These are phyloP conservation scores for Chiropotes sagulatus DNA, from an alignment of 2,797 vertebrate species.

Conservation along the genomic window DNA sequence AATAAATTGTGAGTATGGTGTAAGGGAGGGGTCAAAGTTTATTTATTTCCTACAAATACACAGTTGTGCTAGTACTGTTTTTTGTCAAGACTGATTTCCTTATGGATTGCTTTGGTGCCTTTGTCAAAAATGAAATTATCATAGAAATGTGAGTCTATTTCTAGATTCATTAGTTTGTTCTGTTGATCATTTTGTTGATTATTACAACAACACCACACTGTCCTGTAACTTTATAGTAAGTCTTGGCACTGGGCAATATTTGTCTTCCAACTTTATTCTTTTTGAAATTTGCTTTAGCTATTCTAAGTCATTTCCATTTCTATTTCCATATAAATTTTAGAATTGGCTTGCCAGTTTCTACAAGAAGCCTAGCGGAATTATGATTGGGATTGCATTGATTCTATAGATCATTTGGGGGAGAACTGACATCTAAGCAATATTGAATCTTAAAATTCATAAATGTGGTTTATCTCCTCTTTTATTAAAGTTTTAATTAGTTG, in stretches of 20 bases:
- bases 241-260: not conserved
- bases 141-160: not conserved
- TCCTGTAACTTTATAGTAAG: not conserved
- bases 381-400: not conserved
- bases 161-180: not conserved
- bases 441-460: not conserved
- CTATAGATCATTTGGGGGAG: not conserved
- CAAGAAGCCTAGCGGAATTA: not conserved
- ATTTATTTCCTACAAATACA: not conserved
- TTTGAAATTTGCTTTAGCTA: not conserved
- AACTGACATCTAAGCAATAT: not conserved
- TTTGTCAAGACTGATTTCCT: not conserved
- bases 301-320: not conserved
- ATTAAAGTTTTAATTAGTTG: not conserved
- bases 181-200: not conserved
- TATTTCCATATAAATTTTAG: not conserved
- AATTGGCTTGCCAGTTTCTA: not conserved
- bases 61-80: not conserved
- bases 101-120: not conserved
- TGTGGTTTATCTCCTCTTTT: not conserved
- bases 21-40: not conserved
- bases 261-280: not conserved
- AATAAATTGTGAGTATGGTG: not conserved
- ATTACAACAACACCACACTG: not conserved
- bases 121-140: conserved; percentile 2